Evolutionary conservation across 2,797 vertebrate species (phyloP).

Genomic region (Typhlichthys subterraneus): DNA sequence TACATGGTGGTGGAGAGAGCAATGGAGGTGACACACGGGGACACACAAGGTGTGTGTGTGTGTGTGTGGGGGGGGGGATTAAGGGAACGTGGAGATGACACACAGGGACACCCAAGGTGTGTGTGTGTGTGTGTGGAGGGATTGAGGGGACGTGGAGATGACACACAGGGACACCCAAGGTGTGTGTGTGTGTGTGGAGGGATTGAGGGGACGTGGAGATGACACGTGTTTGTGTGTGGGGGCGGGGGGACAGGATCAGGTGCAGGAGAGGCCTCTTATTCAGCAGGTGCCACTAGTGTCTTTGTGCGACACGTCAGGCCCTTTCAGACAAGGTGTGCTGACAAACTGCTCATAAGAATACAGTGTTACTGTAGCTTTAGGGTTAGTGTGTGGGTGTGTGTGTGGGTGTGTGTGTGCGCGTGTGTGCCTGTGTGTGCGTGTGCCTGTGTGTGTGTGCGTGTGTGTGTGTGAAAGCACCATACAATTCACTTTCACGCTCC

Average conservation of each 20-base stretch:
- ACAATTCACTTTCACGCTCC: too few species aligned
- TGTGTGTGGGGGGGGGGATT: conserved; percentile 1
- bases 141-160: conserved; percentile 31
- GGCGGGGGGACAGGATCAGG: background rate
- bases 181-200: conserved; percentile 17
- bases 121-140: conserved; percentile 13
- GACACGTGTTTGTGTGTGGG: conserved; percentile 16
- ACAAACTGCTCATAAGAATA: conserved; percentile 1
- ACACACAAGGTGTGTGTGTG: conserved; percentile 27
- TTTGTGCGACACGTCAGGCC: conserved; percentile 16
- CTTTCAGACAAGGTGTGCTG: conserved; percentile 6
- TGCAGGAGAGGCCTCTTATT: conserved; percentile 10
- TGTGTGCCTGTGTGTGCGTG: conserved; percentile 2
- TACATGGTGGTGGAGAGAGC: conserved; percentile 26
- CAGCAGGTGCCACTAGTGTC: conserved; percentile 30
- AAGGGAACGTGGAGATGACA: conserved; percentile 35
- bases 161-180: background rate
- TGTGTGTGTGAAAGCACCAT: background rate
- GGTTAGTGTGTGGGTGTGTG: background rate
- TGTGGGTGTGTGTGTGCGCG: conserved; percentile 1
- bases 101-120: background rate
- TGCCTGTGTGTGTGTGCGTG: background rate
- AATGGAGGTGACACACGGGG: conserved; percentile 32
- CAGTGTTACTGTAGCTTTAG: background rate
- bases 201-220: conserved; percentile 30